Base-by-base conservation (phyloP, 1,140 invertebrate genomes). In the Sinonovacula constricta region DNA sequence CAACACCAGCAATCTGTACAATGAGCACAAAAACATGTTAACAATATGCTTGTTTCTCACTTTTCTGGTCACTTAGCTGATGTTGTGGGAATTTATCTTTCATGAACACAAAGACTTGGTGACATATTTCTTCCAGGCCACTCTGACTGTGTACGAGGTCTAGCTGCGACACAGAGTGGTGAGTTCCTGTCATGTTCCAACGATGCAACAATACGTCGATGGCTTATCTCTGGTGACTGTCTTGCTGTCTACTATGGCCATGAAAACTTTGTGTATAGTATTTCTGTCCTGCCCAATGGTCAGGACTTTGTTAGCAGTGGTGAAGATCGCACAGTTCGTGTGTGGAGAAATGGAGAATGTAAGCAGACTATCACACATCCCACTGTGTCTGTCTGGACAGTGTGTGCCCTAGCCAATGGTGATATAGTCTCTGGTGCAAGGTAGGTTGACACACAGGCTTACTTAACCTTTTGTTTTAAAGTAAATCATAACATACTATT, bases 161-260 rank as follows among this genome's bases (percentile, higher is more conserved):
- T 99, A 51, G 92, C 93, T 2, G 92, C 94, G 1, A 88, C 97
- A 2, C 93, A 93, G 63, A 91, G 93, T 28, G 92, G 94, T 31
- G 93, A 95, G 57, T 95, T 98, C 88, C 87, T 98, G 18, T 97
- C 96, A 36, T 97, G 96, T 87, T 94, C 96, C 26, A 99, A 99
- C 91, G 98, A 99, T 93, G 95, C 95, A 0, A 93, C 94, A 3
- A 92, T 99, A 18, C 93, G 94, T 84, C 92, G 94, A 36, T 99
- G 97, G 97, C 94, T 92, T 34, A 71, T 85, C 2, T 92, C 93
- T 71, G 96, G 97, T 70, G 94, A 95, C 84, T 96, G 95, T 89
- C 86, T 97, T 2, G 93, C 94, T 39, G 94, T 94, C n/a, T 94
- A 94, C 86, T 94, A 94, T 89, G 95, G 96, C 0, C 97, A 98